Evolutionary conservation across 35 echinoderm and acorn worm species (phyloP).

Genomic region (Ophioderma brevispina): DNA sequence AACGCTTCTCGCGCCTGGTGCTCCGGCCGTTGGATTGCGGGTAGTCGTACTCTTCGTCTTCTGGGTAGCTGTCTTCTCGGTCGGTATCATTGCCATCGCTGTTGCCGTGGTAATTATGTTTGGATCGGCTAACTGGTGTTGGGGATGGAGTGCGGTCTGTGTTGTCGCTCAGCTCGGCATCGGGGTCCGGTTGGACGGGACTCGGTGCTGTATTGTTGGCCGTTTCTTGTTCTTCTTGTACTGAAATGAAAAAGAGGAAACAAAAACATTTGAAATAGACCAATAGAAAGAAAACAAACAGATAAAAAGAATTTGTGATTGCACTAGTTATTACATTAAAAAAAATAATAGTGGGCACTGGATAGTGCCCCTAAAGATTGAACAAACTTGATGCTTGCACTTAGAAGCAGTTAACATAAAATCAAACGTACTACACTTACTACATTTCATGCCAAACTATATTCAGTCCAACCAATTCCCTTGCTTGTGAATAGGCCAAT

Average conservation of each 20-base stretch:
- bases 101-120: conserved; percentile 69
- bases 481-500: no score
- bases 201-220: not conserved
- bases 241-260: not conserved
- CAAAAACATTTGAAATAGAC: not conserved
- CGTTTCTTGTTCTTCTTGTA: not conserved
- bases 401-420: no score
- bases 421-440: no score
- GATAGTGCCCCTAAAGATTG: no score
- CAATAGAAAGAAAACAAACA: not conserved
- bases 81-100: conserved; percentile 29
- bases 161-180: conserved; percentile 41
- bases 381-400: no score
- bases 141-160: conserved; percentile 44
- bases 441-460: no score
- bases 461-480: no score
- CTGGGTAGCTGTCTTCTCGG: conserved; percentile 16
- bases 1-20: conserved; percentile 18
- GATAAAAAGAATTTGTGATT: not conserved
- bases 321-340: no score
- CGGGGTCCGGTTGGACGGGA: not conserved
- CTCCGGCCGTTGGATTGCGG: conserved; percentile 16
- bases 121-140: not conserved
- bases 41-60: conserved; percentile 42
- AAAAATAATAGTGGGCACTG: no score